Percentiles rank a stretch among this genome's conserved stretches.
phyloP scores from a whole-genome alignment of 2,797 vertebrate species.

The Sebastes trivittatus region DNA sequence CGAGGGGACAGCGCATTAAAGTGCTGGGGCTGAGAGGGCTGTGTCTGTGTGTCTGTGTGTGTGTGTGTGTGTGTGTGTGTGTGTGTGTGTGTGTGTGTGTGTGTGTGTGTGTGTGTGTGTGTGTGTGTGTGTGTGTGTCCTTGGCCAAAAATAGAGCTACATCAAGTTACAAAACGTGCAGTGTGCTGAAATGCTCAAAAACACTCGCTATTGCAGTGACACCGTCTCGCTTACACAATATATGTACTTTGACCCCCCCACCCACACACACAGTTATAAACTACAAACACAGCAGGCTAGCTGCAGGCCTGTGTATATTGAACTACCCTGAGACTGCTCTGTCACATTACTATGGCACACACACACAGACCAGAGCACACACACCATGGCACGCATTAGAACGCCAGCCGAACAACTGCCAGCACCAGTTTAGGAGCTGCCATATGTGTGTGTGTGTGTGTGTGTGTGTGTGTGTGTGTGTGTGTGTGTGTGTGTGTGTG shows the following conservation, averaged over 20 bases:
- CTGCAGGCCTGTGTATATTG: slow-evolving; percentile 26
- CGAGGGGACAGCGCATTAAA: slow-evolving; percentile 58
- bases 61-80: background rate
- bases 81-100: background rate
- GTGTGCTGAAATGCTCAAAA: slow-evolving; percentile 59
- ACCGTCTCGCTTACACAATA: slow-evolving; percentile 63
- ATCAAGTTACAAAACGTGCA: slow-evolving; percentile 65
- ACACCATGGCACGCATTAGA: slow-evolving; percentile 3
- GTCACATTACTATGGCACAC: slow-evolving; percentile 41
- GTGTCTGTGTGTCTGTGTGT: background rate
- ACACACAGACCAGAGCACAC: slow-evolving; percentile 3
- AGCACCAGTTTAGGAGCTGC: slow-evolving; percentile 6
- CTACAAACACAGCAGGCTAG: background rate
- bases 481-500: background rate
- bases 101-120: background rate
- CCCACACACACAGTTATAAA: background rate
- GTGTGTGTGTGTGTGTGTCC: background rate
- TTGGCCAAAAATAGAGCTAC: slow-evolving; percentile 59
- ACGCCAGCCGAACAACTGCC: slow-evolving; percentile 11
- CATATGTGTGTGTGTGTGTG: no score
- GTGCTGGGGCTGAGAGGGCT: slow-evolving; percentile 45
- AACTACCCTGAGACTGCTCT: slow-evolving; percentile 8
- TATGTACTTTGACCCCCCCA: background rate
- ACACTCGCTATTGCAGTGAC: slow-evolving; percentile 57
- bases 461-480: no score